Conservation (phyloP, 2,113 vertebrate genomes). For the Zosterops borbonicus region DNA sequence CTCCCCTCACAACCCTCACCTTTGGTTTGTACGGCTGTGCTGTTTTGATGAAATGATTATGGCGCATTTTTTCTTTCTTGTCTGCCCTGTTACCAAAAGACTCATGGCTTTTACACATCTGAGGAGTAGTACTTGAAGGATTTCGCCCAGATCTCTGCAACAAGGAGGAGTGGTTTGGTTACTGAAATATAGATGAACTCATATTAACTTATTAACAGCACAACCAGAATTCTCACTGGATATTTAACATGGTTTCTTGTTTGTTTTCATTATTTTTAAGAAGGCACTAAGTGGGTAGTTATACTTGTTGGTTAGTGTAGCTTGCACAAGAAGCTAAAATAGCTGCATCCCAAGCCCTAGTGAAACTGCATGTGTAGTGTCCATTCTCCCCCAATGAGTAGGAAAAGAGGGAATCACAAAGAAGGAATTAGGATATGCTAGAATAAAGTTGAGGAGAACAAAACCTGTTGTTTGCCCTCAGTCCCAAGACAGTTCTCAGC, state of each 20-base stretch:
- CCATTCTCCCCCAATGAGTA: not conserved
- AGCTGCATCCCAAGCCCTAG: not conserved
- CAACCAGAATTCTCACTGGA: not conserved
- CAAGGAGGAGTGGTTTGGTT: not conserved
- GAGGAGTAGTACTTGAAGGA: conserved; percentile 83
- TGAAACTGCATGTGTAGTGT: not conserved
- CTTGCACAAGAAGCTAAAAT: not conserved
- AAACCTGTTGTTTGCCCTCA: not conserved
- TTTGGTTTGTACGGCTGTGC: conserved; percentile 98
- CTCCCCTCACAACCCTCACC: conserved; percentile 64
- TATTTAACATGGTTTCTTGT: not conserved
- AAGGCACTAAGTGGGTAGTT: not conserved
- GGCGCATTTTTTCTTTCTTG: conserved; percentile 96
- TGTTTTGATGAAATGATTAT: conserved; percentile 99
- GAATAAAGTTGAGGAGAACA: not conserved
- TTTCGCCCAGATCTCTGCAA: conserved; percentile 89
- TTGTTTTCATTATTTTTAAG: not conserved
- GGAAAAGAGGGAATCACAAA: not conserved
- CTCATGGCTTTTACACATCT: conserved; percentile 89
- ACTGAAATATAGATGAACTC: not conserved
- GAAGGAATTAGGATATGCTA: not conserved
- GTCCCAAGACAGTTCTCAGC: not conserved
- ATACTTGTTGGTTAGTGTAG: not conserved
- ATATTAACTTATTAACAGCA: not conserved
- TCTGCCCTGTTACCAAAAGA: conserved; percentile 94